Evolutionary conservation across 2,797 vertebrate genomes (phyloP), one percentile per base, ranked within the genome.

Genomic region (Brachymystax lenok): DNA sequence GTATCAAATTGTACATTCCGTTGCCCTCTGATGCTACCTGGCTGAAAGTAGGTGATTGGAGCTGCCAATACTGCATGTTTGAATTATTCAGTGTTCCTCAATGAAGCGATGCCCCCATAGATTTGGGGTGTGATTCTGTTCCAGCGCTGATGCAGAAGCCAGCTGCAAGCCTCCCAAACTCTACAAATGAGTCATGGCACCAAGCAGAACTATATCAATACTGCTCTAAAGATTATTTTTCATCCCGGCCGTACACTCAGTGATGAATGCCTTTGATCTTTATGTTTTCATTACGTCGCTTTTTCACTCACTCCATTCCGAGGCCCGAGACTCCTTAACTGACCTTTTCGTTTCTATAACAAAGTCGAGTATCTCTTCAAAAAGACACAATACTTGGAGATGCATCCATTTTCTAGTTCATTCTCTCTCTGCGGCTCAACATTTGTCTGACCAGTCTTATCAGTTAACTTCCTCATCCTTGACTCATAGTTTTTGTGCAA

Each of bases 11-110:
- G 76, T 74, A 66, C 27, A 76, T 70, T 28, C 4, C 21, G 3
- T 21, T 76, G 33, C 69, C 54, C 24, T 13, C 4, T 24, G 19
- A 24, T 67, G 40, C 68, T 71, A 75, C 77, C 64, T 77, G 79
- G 54, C 64, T 77, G 71, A 69, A 63, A 69, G 27, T 59, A 50
- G 30, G 35, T 52, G 50, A 76, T 73, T 50, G 73, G 72, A 67
- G 69, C 71, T 54, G 73, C 61, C 17, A 21, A 69, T 40, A 59
- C 50, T 54, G 67, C 28, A 74, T 81, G 33, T 68, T 54, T 54
- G 5, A 54, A 81, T 80, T 76, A 77, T 82, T 80, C 69, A 82
- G 61, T 19, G 61, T 73, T 28, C 61, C 56, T 75, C 52, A 4
- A 19, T 54, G 1, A 19, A 16, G 40, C 12, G 10, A 46, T 46